phyloP scores from a whole-genome alignment of 53 echinoderm and acorn worm genomes.

The Crossaster papposus region DNA sequence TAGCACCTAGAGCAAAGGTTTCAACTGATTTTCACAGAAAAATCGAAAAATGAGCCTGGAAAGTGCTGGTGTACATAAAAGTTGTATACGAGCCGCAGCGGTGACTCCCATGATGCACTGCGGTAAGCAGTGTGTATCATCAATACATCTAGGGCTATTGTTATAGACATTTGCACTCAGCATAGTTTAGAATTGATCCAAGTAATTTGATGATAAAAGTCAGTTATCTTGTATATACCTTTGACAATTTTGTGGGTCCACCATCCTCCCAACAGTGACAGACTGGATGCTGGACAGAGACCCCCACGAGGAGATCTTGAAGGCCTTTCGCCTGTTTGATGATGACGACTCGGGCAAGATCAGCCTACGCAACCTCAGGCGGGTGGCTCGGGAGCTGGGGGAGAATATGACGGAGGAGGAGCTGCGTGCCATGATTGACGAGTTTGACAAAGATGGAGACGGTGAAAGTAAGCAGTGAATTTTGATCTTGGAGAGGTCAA shows the following conservation, averaged over 20 bases:
- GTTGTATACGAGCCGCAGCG: too few relatives aligned
- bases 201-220: too few relatives aligned
- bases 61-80: too few relatives aligned
- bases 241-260: neutral
- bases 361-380: conserved; percentile 87
- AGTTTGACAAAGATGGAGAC: conserved; percentile 96
- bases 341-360: conserved; percentile 98
- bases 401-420: conserved; percentile 97
- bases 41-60: too few relatives aligned
- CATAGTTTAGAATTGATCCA: too few relatives aligned
- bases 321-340: conserved; percentile 94
- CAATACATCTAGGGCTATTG: too few relatives aligned
- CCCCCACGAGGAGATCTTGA: conserved; percentile 89
- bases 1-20: too few relatives aligned
- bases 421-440: conserved; percentile 97
- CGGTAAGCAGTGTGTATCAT: too few relatives aligned
- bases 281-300: conserved; percentile 99
- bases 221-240: neutral
- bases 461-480: conserved; percentile 84
- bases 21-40: too few relatives aligned
- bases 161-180: too few relatives aligned
- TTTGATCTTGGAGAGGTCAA: neutral
- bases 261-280: conserved; percentile 68
- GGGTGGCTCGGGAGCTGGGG: conserved; percentile 92
- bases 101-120: too few relatives aligned